Evolutionary conservation across 2,888 invertebrate species (phyloP).

Genomic region (Thalpophila matura): DNA sequence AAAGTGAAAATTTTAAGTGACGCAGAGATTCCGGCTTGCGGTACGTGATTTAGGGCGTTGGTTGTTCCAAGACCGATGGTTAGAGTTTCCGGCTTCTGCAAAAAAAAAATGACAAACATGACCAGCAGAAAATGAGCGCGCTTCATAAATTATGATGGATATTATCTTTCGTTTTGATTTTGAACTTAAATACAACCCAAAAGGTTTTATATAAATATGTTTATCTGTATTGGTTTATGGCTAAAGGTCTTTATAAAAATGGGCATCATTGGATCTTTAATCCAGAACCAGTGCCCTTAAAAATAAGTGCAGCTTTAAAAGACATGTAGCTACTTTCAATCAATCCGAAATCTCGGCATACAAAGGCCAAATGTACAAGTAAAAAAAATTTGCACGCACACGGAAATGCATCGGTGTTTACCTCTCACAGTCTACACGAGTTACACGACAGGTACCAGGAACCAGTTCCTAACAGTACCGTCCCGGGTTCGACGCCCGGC

Average conservation of each 20-base stretch:
- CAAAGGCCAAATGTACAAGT: neutral
- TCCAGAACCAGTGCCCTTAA: neutral
- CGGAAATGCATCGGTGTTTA: constrained; percentile 61
- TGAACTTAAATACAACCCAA: neutral
- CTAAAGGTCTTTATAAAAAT: neutral
- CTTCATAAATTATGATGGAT: neutral
- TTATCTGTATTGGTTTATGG: neutral
- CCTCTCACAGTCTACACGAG: constrained; percentile 35
- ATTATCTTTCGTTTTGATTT: neutral
- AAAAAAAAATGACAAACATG: constrained; percentile 14
- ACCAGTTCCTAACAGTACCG: constrained; percentile 73
- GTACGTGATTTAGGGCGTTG: constrained; percentile 5
- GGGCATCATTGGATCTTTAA: neutral
- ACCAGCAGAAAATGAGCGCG: constrained; percentile 2
- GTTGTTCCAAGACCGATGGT: neutral
- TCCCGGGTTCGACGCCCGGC: constrained; percentile 76
- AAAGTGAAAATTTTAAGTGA: constrained; percentile 36
- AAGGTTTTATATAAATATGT: neutral
- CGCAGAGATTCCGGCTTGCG: constrained; percentile 16
- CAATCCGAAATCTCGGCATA: neutral
- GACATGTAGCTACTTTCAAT: no score
- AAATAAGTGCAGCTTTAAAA: no score
- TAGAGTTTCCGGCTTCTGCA: constrained; percentile 15
- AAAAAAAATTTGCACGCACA: constrained; percentile 23
- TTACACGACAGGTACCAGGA: constrained; percentile 52